Evolutionary conservation across 2,113 vertebrate genomes (phyloP), one percentile per base, ranked within the genome.

Genomic region (Petaurus breviceps): DNA sequence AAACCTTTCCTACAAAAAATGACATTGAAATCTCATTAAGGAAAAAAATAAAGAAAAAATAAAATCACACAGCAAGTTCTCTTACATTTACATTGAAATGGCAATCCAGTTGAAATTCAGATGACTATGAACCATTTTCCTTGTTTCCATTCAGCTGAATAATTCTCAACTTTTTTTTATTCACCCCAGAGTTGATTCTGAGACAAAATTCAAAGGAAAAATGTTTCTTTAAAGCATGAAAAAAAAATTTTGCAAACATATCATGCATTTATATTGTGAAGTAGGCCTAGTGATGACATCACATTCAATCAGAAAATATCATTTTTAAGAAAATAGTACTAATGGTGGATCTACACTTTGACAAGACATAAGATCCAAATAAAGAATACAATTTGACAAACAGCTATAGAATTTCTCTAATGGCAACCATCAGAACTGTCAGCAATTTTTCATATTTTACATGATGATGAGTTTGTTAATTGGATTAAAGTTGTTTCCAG

Each of bases 381-480:
- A 28, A 93, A 91, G 24, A 51, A 91, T 95, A 77, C 98, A 98
- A 98, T 98, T 98, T 98, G 91, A 98, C 93, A 84, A 98, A 97
- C 95, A 96, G 90, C 96, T 95, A 96, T 92, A 97, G 93, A 96
- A 97, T 94, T 97, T 94, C 93, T 95, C 25, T 98, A 98, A 98
- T 94, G 96, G 91, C 90, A 97, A 53, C 92, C 92, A 97, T 97
- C 97, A 96, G 96, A 96, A 96, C 91, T 97, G 91, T 98, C 98
- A 98, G 98, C 97, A 97, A 19, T 97, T 98, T 98, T 98, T 97
- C 92, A 95, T 91, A 98, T 98, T 98, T 98, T 98, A 93, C 94
- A 94, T 94, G 97, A 98, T 96, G 77, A 97, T 94, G 92, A 28
- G 54, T 95, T 98, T 98, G 96, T 90, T 99, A 98, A 98, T 98